Percentiles rank a stretch among this genome's conserved stretches.
These are phyloP conservation scores for Sinella curviseta DNA, from an alignment of 1,140 invertebrate genomes.

Conservation along the genomic window DNA sequence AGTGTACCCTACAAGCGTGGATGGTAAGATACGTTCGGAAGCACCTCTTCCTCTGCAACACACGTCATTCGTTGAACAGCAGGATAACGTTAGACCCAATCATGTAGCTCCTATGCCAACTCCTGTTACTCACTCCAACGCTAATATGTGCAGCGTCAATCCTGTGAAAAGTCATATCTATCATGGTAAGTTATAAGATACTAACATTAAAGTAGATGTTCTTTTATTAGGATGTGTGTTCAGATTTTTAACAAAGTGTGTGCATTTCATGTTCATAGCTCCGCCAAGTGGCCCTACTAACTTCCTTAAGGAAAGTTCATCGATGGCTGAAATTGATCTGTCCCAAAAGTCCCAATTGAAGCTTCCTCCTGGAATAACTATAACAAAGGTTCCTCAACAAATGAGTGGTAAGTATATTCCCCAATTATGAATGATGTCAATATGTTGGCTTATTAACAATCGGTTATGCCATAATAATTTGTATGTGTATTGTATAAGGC, in stretches of 20 bases:
- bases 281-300: too few species aligned
- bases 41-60: neutral
- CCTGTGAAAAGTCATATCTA: too few species aligned
- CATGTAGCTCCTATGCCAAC: neutral
- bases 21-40: neutral
- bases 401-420: neutral
- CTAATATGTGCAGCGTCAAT: too few species aligned
- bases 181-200: too few species aligned
- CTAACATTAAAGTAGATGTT: too few species aligned
- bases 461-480: too few species aligned
- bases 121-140: neutral
- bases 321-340: slow-evolving; percentile 28
- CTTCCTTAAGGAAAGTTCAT: neutral
- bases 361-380: slow-evolving; percentile 48
- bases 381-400: slow-evolving; percentile 45
- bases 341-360: slow-evolving; percentile 34
- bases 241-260: too few species aligned
- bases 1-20: neutral
- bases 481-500: neutral
- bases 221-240: too few species aligned
- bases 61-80: neutral
- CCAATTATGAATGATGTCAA: too few species aligned
- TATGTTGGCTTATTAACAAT: too few species aligned
- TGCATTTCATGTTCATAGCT: too few species aligned
- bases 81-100: neutral